Conservation (phyloP, 2,797 vertebrate genomes). For the Chaetophractus vellerosus region DNA sequence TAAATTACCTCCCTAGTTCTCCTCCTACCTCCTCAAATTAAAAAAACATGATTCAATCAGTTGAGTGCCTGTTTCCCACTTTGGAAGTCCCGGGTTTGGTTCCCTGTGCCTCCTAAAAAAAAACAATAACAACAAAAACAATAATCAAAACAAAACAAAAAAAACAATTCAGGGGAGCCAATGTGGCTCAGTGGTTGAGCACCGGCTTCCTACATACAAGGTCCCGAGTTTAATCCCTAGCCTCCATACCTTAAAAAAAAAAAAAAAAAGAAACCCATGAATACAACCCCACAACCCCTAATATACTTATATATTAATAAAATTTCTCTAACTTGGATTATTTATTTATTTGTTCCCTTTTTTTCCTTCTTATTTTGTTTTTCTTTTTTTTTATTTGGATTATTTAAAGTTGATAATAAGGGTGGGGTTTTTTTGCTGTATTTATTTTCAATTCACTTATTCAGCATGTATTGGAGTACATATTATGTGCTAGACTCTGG, state of each 20-base stretch:
- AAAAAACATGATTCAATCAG: background rate
- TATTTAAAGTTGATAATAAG: conserved; percentile 30
- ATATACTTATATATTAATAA: background rate
- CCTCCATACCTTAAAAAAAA: too few relatives aligned
- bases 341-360: background rate
- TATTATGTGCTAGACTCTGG: background rate
- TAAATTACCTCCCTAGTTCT: conserved; percentile 14
- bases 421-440: background rate
- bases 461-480: background rate
- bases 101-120: too few relatives aligned
- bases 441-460: conserved; percentile 52
- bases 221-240: too few relatives aligned
- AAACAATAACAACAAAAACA: too few relatives aligned
- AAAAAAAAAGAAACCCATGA: too few relatives aligned
- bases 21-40: background rate
- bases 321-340: conserved; percentile 32
- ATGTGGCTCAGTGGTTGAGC: too few relatives aligned
- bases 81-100: too few relatives aligned
- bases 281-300: background rate
- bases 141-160: too few relatives aligned
- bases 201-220: too few relatives aligned
- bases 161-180: too few relatives aligned
- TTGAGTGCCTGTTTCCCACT: too few relatives aligned
- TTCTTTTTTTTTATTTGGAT: background rate
- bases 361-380: too few relatives aligned